Evolutionary conservation across 2,797 vertebrate genomes (phyloP).

Genomic region (Nyctibius grandis): DNA sequence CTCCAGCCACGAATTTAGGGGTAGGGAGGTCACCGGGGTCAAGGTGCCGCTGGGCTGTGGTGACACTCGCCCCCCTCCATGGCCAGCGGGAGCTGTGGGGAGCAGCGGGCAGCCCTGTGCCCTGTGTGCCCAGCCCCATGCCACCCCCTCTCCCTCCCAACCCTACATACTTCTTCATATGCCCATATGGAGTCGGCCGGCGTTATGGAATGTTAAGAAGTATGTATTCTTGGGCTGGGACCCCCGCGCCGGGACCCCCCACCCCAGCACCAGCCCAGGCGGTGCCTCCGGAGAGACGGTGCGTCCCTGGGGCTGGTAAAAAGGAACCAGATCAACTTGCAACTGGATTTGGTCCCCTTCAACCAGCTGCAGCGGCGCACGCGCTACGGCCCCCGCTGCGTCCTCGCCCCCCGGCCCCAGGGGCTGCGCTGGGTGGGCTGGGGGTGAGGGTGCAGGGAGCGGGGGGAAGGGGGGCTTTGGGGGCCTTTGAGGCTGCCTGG

Average conservation of each 20-base stretch:
- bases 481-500: fast-evolving
- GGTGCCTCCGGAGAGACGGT: not conserved
- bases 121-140: fast-evolving
- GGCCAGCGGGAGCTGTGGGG: fast-evolving
- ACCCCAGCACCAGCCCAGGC: not conserved
- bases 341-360: constrained; percentile 78
- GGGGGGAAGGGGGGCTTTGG: fast-evolving
- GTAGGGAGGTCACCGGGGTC: not conserved
- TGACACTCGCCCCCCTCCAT: fast-evolving
- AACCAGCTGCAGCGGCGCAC: constrained; percentile 72
- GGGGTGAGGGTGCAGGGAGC: fast-evolving
- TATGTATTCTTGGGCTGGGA: constrained; percentile 66
- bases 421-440: not conserved
- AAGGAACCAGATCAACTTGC: constrained; percentile 77
- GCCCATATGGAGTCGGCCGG: constrained; percentile 63
- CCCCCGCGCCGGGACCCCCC: not conserved
- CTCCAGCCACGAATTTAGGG: not conserved
- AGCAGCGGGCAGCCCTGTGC: not conserved
- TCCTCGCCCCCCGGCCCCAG: not conserved
- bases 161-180: constrained; percentile 74
- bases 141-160: constrained; percentile 10
- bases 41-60: fast-evolving
- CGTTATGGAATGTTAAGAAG: constrained; percentile 75
- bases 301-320: constrained; percentile 72
- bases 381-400: not conserved